Conservation (phyloP, 2,797 vertebrate species). For the Oryzias sinensis region DNA sequence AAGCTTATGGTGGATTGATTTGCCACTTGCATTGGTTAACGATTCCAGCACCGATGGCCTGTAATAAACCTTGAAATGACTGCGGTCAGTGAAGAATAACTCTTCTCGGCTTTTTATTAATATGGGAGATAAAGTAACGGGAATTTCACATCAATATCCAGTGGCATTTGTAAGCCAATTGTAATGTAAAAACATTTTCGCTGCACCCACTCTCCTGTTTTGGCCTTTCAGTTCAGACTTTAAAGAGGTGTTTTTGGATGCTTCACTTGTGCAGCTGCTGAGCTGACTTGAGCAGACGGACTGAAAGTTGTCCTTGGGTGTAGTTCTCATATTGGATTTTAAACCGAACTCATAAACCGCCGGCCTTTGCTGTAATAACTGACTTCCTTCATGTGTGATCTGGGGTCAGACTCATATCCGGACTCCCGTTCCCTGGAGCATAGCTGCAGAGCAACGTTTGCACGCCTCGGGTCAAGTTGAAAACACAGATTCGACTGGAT, state of each 20-base stretch:
- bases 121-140: slow-evolving; percentile 45
- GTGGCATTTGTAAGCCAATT: slow-evolving; percentile 45
- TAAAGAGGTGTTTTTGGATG: slow-evolving; percentile 70
- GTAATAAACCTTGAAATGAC: slow-evolving; percentile 42
- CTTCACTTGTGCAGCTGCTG: slow-evolving; percentile 63
- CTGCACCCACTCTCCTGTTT: slow-evolving; percentile 54
- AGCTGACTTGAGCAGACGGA: slow-evolving; percentile 51
- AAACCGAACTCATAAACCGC: slow-evolving; percentile 68
- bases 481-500: slow-evolving; percentile 36
- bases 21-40: slow-evolving; percentile 54
- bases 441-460: slow-evolving; percentile 49
- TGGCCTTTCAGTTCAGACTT: slow-evolving; percentile 53
- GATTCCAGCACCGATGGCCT: slow-evolving; percentile 41
- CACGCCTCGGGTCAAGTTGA: slow-evolving; percentile 45
- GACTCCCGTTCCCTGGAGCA: slow-evolving; percentile 64
- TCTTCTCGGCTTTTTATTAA: slow-evolving; percentile 35
- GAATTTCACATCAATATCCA: slow-evolving; percentile 57
- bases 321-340: slow-evolving; percentile 71
- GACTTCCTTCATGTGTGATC: slow-evolving; percentile 69
- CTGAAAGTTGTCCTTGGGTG: slow-evolving; percentile 66
- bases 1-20: slow-evolving; percentile 32
- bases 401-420: slow-evolving; percentile 78
- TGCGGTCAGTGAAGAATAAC: slow-evolving; percentile 38
- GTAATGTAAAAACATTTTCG: slow-evolving; percentile 60
- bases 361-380: slow-evolving; percentile 63